phyloP scores from a whole-genome alignment of 2,113 vertebrate species.

The Meles meles region DNA sequence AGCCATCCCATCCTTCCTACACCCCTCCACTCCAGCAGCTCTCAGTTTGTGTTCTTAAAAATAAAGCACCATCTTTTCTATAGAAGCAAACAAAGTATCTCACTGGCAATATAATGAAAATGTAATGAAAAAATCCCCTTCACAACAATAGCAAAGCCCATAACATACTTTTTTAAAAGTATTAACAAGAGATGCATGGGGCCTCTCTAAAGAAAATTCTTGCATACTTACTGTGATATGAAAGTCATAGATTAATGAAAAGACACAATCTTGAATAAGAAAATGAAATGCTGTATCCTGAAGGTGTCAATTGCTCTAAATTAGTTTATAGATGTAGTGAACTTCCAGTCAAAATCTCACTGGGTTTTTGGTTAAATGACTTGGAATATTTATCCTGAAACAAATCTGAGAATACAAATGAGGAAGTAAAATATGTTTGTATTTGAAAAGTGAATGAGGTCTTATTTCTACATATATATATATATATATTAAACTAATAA shows the following conservation, averaged over 20 bases:
- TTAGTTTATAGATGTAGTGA: background rate
- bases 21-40: too few species aligned
- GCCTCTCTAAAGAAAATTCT: background rate
- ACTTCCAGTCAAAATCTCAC: background rate
- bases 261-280: background rate
- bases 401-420: background rate
- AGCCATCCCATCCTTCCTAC: too few species aligned
- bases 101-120: background rate
- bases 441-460: background rate
- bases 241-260: background rate
- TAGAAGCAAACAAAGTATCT: background rate
- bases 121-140: background rate
- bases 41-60: background rate
- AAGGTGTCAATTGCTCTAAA: background rate
- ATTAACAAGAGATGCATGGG: background rate
- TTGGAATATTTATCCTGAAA: background rate
- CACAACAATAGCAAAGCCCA: background rate
- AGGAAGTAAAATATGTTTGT: background rate
- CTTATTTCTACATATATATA: background rate
- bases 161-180: background rate
- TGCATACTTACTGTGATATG: background rate
- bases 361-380: background rate
- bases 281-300: background rate
- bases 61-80: background rate
- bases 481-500: background rate